Base-by-base conservation (phyloP, 2,888 invertebrate species). In the Noctua comes region DNA sequence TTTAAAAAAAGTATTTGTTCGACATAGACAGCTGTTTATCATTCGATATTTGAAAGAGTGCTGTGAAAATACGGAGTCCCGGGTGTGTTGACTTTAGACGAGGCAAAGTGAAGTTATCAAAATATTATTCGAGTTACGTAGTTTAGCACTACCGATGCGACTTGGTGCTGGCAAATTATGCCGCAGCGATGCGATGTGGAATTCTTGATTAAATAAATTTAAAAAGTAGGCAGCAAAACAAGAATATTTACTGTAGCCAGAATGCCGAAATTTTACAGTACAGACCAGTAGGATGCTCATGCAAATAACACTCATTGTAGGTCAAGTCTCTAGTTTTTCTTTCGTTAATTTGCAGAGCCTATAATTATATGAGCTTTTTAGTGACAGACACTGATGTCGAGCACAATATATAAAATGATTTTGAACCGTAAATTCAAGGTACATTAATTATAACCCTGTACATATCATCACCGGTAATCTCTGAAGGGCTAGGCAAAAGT, bases 21-120 rank as follows among this genome's bases (percentile, higher is more conserved):
- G 54, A 10, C 65, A 48, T 31, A 54, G 40, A 76, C 62, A 68
- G 54, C 46, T 76, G 80, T 76, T 82, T 80, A 82, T 48, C 71
- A 46, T 83, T 72, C 79, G 36, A 72, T 72, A 79, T 84, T 73
- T 72, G 72, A 84, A 84, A 76, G 62, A 73, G 57, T 79, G 79
- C 73, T 82, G 64, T 48, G 68, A 79, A 79, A 82, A 84, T 57
- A 84, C 27, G 57, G 31, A 31, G 48, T 18, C 24, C 16, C 83
- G 68, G 27, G 16, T 27, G 48, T 82, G 79, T 82, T 82, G 79
- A 81, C 72, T 72, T 43, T 21, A 65, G 46, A 43, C 48, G 57
- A 18, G 16, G 68, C 57, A 71, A 84, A 68, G 64, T 69, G 79
- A 79, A 69, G 57, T 84, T 72, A 79, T 73, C 72, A 69, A 82